Conservation (phyloP, 2,113 vertebrate genomes). For the Conger conger region DNA sequence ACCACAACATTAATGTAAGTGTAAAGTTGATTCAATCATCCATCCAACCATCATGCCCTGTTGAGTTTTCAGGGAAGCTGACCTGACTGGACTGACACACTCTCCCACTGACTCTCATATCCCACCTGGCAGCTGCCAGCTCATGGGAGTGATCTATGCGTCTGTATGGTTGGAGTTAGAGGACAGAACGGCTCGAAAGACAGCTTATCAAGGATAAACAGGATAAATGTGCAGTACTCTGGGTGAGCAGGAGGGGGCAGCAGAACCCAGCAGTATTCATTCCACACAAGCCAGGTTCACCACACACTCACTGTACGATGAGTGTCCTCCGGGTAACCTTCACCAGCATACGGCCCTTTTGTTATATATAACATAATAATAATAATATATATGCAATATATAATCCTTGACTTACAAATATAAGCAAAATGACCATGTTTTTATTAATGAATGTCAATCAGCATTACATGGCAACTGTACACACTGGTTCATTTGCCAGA, state of each 20-base stretch:
- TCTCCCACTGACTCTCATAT: too few relatives aligned
- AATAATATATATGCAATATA: neutral
- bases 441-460: neutral
- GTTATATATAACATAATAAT: too few relatives aligned
- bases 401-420: neutral
- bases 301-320: neutral
- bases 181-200: too few relatives aligned
- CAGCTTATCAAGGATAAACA: neutral
- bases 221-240: neutral
- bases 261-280: neutral
- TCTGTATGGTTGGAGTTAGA: too few relatives aligned
- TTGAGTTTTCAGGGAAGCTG: too few relatives aligned
- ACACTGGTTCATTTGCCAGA: neutral
- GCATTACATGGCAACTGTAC: neutral
- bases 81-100: too few relatives aligned
- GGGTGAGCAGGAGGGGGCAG: neutral
- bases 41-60: too few relatives aligned
- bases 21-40: too few relatives aligned
- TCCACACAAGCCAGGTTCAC: neutral
- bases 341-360: neutral
- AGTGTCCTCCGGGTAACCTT: neutral
- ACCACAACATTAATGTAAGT: too few relatives aligned
- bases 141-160: too few relatives aligned
- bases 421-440: neutral
- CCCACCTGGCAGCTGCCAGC: too few relatives aligned